phyloP scores from a whole-genome alignment of 2,888 invertebrate genomes.

The Serripes groenlandicus region DNA sequence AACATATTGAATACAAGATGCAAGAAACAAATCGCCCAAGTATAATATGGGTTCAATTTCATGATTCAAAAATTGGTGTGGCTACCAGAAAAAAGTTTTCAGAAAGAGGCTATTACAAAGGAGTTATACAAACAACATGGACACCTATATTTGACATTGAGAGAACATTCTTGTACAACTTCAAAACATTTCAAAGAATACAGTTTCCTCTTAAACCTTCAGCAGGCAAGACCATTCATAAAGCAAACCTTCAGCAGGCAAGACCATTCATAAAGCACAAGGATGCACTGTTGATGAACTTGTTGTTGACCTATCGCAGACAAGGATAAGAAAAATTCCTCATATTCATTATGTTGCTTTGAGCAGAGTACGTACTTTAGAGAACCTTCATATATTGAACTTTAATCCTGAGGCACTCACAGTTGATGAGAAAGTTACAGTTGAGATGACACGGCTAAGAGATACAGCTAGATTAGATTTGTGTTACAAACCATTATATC shows the following conservation, averaged over 20 bases:
- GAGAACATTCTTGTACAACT: conserved; percentile 30
- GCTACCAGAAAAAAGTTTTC: conserved; percentile 29
- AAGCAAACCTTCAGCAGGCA: too few species aligned
- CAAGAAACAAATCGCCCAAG: conserved; percentile 21
- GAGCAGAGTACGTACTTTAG: conserved; percentile 55
- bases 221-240: conserved; percentile 53
- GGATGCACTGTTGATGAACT: conserved; percentile 53
- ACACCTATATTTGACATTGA: conserved; percentile 41
- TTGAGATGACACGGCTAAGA: conserved; percentile 48
- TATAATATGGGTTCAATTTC: conserved; percentile 62
- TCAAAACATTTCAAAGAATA: conserved; percentile 46
- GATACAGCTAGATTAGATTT: too few species aligned
- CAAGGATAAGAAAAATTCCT: conserved; percentile 47
- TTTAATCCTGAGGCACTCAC: conserved; percentile 36
- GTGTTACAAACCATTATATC: background rate
- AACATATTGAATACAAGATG: conserved; percentile 37
- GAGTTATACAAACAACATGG: conserved; percentile 22
- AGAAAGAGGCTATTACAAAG: conserved; percentile 39
- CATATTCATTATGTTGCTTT: conserved; percentile 67
- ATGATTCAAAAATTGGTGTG: conserved; percentile 39
- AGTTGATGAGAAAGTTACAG: conserved; percentile 20
- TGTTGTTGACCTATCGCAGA: conserved; percentile 51
- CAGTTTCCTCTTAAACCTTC: conserved; percentile 58
- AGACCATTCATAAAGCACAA: conserved; percentile 66
- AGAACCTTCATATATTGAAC: conserved; percentile 31